Evolutionary conservation across 2,113 vertebrate species (phyloP), one percentile per base, ranked within the genome.

Genomic region (Pyxicephalus adspersus): DNA sequence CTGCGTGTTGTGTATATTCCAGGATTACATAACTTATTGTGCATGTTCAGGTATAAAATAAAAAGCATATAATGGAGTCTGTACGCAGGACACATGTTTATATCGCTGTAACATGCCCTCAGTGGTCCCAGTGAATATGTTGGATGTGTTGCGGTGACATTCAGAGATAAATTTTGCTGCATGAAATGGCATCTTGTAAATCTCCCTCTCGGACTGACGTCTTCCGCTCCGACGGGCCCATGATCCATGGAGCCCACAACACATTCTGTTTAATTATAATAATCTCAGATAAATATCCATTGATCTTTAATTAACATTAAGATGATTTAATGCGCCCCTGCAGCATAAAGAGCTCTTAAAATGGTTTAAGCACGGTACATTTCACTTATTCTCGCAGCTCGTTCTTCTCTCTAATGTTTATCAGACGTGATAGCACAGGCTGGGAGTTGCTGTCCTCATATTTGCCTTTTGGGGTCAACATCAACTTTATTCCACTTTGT

Each of bases 311-410:
- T 78, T 67, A 78, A 67, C 64, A 34, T 78, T 78, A 23, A 11
- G n/a, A 67, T 78, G 64, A 78, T 78, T 78, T 65, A 78, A 78
- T 78, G 45, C 5, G 29, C 51, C 76, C 64, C 76, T 25, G 28
- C 22, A 55, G 76, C 76, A 38, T 7, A n/a, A 4, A 28, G 15
- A n/a, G 76, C 76, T 78, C 52, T 25, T 54, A 5, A 67, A 78
- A 78, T 66, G 76, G 51, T 78, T 66, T 65, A 78, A 31, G 26
- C 76, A 78, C 26, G 76, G 64, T 78, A 78, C 76, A 78, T 78
- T 77, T 75, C 54, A 75, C 72, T 60, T 57, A 66, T 77, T 55
- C 60, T 64, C 29, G 29, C 58, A 50, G 23, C 73, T 18, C 50
- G 51, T 64, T 77, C 19, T 11, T 51, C 63, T 77, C 38, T 19